Conservation (phyloP, 2,113 vertebrate species). For the Brachypodius melanocephalos region DNA sequence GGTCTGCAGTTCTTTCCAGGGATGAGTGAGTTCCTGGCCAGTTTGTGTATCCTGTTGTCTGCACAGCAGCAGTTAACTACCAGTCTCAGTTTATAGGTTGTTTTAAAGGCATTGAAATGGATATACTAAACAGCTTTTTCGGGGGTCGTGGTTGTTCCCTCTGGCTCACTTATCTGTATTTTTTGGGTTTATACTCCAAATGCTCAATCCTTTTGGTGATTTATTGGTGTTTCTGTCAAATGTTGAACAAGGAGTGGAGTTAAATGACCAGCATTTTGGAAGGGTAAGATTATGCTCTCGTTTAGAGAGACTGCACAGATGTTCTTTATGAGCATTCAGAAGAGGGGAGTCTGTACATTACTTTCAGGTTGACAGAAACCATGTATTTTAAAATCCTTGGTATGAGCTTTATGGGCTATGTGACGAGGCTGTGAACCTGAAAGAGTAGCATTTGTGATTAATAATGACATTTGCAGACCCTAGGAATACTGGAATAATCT, state of each 20-base stretch:
- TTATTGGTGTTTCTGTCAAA: constrained; percentile 18
- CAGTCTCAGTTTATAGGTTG: neutral
- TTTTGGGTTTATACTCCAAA: neutral
- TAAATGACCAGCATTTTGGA: neutral
- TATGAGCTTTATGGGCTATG: constrained; percentile 2
- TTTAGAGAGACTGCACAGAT: neutral
- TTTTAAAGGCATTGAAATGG: neutral
- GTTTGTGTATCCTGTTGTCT: neutral
- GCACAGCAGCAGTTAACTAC: neutral
- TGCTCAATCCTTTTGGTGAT: neutral
- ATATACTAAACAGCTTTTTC: neutral
- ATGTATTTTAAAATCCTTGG: neutral
- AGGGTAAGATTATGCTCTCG: neutral
- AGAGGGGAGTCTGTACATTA: neutral
- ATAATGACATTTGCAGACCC: constrained; percentile 30
- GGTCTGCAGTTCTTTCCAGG: neutral
- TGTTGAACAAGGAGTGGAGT: neutral
- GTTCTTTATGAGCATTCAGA: constrained; percentile 10
- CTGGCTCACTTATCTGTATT: neutral
- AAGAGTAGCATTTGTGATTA: constrained; percentile 38
- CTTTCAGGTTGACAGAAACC: constrained; percentile 15
- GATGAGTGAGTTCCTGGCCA: neutral
- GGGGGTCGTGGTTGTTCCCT: neutral
- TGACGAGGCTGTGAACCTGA: constrained; percentile 26
- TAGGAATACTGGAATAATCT: constrained; percentile 4